Conservation (phyloP, 2,113 vertebrate genomes). For the Mixornis gularis region DNA sequence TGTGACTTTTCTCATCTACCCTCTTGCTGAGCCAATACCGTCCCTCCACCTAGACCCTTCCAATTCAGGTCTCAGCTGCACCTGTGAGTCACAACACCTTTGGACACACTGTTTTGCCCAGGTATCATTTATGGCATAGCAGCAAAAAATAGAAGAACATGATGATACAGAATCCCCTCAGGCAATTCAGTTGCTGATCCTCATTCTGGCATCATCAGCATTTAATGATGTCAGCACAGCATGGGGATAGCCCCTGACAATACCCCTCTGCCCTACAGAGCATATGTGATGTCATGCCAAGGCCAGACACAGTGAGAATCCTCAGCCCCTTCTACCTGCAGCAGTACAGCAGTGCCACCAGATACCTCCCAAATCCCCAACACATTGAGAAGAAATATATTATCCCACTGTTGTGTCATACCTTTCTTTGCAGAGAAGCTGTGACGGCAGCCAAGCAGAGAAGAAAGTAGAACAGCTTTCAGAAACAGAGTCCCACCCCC, state of each 20-base stretch:
- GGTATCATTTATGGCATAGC: not conserved
- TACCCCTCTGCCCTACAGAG: not conserved
- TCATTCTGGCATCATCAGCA: not conserved
- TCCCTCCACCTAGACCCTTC: not conserved
- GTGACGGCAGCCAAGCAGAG: not conserved
- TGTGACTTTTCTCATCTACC: not conserved
- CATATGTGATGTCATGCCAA: not conserved
- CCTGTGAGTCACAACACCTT: not conserved
- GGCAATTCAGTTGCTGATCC: not conserved
- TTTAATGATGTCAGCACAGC: not conserved
- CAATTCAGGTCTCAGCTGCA: not conserved
- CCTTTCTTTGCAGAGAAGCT: not conserved
- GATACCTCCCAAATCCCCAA: not conserved
- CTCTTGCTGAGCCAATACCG: not conserved
- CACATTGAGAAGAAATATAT: not conserved
- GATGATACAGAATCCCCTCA: not conserved
- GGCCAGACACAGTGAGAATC: not conserved
- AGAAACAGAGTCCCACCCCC: slow-evolving; percentile 28
- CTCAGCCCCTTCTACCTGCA: not conserved
- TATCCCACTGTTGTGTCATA: not conserved
- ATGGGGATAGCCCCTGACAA: not conserved
- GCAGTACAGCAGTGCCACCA: not conserved
- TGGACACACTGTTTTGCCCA: not conserved
- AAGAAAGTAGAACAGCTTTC: slow-evolving; percentile 32
- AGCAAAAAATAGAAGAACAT: not conserved